These are phyloP conservation scores for Idaea straminata DNA, from an alignment of 2,888 invertebrate genomes.

Conservation along the genomic window DNA sequence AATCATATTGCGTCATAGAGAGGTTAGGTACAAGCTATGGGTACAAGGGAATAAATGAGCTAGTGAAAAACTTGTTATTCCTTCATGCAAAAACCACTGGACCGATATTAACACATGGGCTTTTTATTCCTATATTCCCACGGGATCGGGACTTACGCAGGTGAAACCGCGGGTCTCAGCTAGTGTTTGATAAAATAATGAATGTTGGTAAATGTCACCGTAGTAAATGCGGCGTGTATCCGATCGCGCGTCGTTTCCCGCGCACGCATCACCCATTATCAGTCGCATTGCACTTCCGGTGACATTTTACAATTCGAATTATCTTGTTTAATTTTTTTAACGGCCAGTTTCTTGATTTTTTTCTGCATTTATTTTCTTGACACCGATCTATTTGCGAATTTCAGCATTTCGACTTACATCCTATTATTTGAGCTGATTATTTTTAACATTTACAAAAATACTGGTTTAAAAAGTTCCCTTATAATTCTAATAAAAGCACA, in stretches of 20 bases:
- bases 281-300: slow-evolving; percentile 44
- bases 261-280: slow-evolving; percentile 47
- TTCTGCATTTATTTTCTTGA: too few relatives aligned
- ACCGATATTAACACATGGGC: too few relatives aligned
- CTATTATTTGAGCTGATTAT: background rate
- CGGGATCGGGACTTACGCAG: too few relatives aligned
- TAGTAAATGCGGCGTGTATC: slow-evolving; percentile 36
- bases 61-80: too few relatives aligned
- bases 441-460: background rate
- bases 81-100: too few relatives aligned
- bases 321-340: background rate
- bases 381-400: background rate
- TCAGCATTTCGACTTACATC: background rate
- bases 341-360: too few relatives aligned
- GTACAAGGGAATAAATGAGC: too few relatives aligned
- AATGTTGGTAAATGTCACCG: slow-evolving; percentile 29
- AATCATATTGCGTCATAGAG: background rate
- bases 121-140: too few relatives aligned
- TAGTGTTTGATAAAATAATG: background rate
- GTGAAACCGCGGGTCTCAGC: too few relatives aligned
- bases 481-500: slow-evolving; percentile 32
- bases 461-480: slow-evolving; percentile 7
- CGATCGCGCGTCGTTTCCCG: slow-evolving; percentile 35
- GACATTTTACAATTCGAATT: slow-evolving; percentile 43
- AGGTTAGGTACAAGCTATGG: too few relatives aligned